Evolutionary conservation across 1,140 invertebrate species (phyloP).

Genomic region (Leptinotarsa lineolata): DNA sequence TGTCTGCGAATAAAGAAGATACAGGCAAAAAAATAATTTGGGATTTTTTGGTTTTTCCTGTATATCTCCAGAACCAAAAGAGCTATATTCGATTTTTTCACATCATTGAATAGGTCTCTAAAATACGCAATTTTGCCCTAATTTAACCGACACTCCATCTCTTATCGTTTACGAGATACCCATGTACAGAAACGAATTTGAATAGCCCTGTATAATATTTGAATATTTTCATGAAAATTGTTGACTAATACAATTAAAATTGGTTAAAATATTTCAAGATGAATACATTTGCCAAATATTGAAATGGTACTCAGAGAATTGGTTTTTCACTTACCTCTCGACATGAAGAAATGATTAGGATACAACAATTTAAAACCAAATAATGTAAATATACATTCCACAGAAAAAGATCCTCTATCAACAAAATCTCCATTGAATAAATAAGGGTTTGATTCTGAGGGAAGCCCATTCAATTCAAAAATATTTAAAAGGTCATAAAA

Average conservation of each 20-base stretch:
- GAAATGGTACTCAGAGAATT: background rate
- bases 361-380: slow-evolving; percentile 97
- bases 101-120: too few relatives aligned
- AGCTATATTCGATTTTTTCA: too few relatives aligned
- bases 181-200: too few relatives aligned
- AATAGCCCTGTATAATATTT: too few relatives aligned
- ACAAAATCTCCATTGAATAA: slow-evolving; percentile 99
- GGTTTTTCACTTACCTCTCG: slow-evolving; percentile 74
- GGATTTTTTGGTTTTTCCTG: too few relatives aligned
- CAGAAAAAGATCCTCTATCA: slow-evolving; percentile 97
- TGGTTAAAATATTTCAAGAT: background rate
- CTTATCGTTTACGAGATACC: too few relatives aligned
- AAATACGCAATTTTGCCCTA: too few relatives aligned
- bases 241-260: background rate
- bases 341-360: slow-evolving; percentile 97
- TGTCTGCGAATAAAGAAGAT: too few relatives aligned
- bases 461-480: slow-evolving; percentile 94
- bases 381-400: slow-evolving; percentile 97
- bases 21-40: too few relatives aligned
- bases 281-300: too few relatives aligned
- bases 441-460: slow-evolving; percentile 95
- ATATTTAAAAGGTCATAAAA: slow-evolving; percentile 99
- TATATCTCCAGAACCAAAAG: too few relatives aligned
- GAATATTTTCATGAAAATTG: background rate
- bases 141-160: too few relatives aligned